Conservation (phyloP, 92 coral and sea anemone genomes). For the Palythoa grandis region DNA sequence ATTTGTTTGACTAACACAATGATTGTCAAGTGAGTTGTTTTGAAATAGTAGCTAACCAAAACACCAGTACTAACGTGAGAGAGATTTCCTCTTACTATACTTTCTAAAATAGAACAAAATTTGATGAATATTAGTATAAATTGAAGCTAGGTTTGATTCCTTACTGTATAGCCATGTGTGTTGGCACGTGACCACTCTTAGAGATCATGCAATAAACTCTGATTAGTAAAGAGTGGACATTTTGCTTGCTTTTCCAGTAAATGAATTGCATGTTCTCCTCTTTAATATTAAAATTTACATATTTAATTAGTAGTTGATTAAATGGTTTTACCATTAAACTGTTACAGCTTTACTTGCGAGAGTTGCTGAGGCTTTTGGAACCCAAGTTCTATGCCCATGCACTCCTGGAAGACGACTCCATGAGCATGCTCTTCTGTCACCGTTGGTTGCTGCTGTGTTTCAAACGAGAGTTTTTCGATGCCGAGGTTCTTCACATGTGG, state of each 20-base stretch:
- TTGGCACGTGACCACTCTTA: too few relatives aligned
- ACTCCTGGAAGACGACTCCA: constrained; percentile 82
- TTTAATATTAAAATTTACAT: not conserved
- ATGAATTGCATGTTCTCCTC: not conserved
- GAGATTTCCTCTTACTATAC: too few relatives aligned
- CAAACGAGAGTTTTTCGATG: constrained; percentile 95
- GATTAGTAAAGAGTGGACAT: too few relatives aligned
- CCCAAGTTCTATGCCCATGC: constrained; percentile 91
- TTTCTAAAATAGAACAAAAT: too few relatives aligned
- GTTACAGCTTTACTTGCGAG: constrained; percentile 83
- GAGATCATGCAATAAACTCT: too few relatives aligned
- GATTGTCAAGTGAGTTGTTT: too few relatives aligned
- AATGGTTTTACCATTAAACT: not conserved
- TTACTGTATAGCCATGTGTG: too few relatives aligned
- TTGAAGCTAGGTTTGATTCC: too few relatives aligned
- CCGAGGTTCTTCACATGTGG: constrained; percentile 95
- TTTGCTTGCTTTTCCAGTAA: not conserved
- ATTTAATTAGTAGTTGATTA: not conserved
- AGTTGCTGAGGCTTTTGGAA: constrained; percentile 80
- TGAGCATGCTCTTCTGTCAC: constrained; percentile 94
- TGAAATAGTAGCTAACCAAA: too few relatives aligned
- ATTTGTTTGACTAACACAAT: too few relatives aligned
- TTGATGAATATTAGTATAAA: too few relatives aligned
- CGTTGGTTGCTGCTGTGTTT: constrained; percentile 97
- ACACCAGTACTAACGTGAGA: too few relatives aligned